phyloP scores from a whole-genome alignment of 2,797 vertebrate species.

The Zalophus californianus region DNA sequence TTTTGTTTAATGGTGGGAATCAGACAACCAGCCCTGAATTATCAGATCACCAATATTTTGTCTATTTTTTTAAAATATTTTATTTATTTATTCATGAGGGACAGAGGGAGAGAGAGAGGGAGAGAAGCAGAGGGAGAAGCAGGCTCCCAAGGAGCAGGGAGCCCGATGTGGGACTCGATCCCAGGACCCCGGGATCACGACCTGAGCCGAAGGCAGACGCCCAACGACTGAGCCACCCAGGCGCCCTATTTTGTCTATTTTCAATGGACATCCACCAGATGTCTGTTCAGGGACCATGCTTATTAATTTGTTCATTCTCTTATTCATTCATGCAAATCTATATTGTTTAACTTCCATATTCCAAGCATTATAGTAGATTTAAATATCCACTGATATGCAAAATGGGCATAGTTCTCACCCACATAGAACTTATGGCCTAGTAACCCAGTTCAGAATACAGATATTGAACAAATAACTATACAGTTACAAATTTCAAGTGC shows the following conservation, averaged over 20 bases:
- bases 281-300: background rate
- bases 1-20: background rate
- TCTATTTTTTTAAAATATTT: too few relatives aligned
- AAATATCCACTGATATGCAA: background rate
- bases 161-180: too few relatives aligned
- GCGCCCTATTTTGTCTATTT: background rate
- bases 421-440: background rate
- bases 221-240: too few relatives aligned
- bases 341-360: background rate
- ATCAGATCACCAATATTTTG: background rate
- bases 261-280: background rate
- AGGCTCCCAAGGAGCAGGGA: too few relatives aligned
- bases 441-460: background rate
- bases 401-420: background rate
- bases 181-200: too few relatives aligned
- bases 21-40: background rate
- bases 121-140: too few relatives aligned
- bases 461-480: background rate
- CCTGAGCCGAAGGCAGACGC: too few relatives aligned
- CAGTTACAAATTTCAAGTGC: background rate
- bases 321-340: background rate
- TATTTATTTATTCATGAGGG: too few relatives aligned
- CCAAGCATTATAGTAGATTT: background rate
- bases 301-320: slow-evolving; percentile 7
- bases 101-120: too few relatives aligned